Evolutionary conservation across 2,113 vertebrate species (phyloP), one percentile per base, ranked within the genome.

Genomic region (Lepisosteus osseus): DNA sequence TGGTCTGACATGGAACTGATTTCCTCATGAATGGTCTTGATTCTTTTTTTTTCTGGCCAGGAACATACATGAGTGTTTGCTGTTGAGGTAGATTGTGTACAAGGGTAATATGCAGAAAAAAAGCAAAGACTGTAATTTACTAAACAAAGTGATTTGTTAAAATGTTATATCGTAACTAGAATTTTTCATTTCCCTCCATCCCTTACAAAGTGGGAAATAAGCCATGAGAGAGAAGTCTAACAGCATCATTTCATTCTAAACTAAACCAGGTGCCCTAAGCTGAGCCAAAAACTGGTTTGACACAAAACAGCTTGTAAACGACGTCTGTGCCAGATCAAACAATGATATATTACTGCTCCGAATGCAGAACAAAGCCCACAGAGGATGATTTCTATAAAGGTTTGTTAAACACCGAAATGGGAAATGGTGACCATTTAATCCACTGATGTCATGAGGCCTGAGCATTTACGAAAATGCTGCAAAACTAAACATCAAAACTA

Each of bases 261-360:
- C 56, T 3, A 43, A 73, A 67, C 72, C 45, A 61, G 69, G 57
- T 56, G 68, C 55, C 56, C 29, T 2, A 1, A 51, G 44, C 69
- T 42, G 56, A 44, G 44, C 57, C 47, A 67, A 42, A 68, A 57
- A 43, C 66, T 12, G 14, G 29, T 56, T 63, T 55, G 43, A 73
- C 72, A 68, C 43, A 45, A 8, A 67, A 15, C 69, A 61, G 65
- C 70, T 68, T 67, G 47, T 65, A n/a, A 55, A 41, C 61, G 41
- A 57, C 56, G 42, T 71, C 41, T 8, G 51, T 54, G 59, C 59
- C 69, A 72, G 69, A 67, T 54, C 45, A 76, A 71, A 76, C 69
- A 68, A 76, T 71, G 69, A 42, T 66, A 56, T 68, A 66, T 56
- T 17, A 71, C 55, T 14, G 63, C 41, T 4, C 14, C n/a, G 55